Evolutionary conservation across 2,888 invertebrate species (phyloP).

Genomic region (Camponotus fellah): DNA sequence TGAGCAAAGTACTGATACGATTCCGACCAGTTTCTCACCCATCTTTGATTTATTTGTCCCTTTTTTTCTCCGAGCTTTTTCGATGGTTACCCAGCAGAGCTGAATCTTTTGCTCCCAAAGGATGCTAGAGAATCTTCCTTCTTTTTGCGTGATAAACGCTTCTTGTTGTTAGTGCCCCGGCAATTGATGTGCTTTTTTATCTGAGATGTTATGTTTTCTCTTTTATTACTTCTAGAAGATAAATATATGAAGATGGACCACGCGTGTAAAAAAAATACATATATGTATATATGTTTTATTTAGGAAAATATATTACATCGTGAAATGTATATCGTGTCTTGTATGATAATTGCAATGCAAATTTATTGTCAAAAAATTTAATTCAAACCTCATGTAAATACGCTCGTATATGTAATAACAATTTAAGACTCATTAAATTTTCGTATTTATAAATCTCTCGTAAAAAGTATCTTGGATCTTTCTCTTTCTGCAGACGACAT

Average conservation of each 20-base stretch:
- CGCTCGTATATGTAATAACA: background rate
- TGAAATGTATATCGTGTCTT: background rate
- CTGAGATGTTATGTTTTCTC: slow-evolving; percentile 1
- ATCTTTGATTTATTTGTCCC: slow-evolving; percentile 21
- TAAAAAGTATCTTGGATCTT: background rate
- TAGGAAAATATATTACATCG: background rate
- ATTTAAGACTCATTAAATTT: background rate
- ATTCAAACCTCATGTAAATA: background rate
- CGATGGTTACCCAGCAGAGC: slow-evolving; percentile 36
- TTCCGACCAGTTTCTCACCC: background rate
- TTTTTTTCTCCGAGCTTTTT: slow-evolving; percentile 16
- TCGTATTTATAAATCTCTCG: background rate
- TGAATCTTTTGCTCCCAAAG: slow-evolving; percentile 21
- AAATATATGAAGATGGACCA: background rate
- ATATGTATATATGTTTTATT: background rate
- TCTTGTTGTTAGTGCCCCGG: slow-evolving; percentile 11
- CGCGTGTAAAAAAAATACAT: background rate
- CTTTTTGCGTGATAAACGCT: slow-evolving; percentile 16
- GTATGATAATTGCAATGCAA: background rate
- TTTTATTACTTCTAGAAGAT: background rate
- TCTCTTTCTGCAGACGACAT: background rate
- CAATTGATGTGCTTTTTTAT: slow-evolving; percentile 14
- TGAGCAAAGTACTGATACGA: slow-evolving; percentile 56
- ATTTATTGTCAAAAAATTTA: background rate
- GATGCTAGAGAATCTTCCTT: background rate